These are phyloP conservation scores for Scolopax mira DNA, from an alignment of 2,113 vertebrate species.

Conservation along the genomic window DNA sequence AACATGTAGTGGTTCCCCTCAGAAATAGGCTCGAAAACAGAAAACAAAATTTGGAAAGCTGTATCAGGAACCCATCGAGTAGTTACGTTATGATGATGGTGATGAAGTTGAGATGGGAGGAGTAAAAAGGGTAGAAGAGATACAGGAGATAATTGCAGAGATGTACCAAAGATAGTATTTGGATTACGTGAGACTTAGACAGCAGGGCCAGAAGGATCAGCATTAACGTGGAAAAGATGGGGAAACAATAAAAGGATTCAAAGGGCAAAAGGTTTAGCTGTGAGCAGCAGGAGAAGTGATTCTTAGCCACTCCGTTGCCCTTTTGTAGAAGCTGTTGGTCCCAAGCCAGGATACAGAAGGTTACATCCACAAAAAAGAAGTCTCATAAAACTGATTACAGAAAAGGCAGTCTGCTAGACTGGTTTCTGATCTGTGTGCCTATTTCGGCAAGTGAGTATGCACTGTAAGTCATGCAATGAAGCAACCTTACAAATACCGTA, in stretches of 20 bases:
- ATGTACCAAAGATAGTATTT: neutral
- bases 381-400: neutral
- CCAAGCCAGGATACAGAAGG: neutral
- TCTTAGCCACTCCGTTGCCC: neutral
- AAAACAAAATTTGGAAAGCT: neutral
- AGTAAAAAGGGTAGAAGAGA: neutral
- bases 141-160: neutral
- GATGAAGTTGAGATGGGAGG: neutral
- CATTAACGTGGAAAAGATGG: neutral
- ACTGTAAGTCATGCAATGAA: neutral
- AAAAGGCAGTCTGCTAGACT: neutral
- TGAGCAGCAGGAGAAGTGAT: neutral
- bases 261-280: slow-evolving; percentile 1
- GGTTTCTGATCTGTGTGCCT: neutral
- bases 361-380: neutral
- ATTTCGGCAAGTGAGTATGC: neutral
- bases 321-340: neutral
- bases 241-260: slow-evolving; percentile 4
- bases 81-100: neutral
- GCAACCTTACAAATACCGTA: neutral
- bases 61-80: neutral
- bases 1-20: neutral
- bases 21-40: neutral
- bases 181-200: neutral
- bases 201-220: neutral